Conservation (phyloP, 2,797 vertebrate species). For the Darevskia nairensis region DNA sequence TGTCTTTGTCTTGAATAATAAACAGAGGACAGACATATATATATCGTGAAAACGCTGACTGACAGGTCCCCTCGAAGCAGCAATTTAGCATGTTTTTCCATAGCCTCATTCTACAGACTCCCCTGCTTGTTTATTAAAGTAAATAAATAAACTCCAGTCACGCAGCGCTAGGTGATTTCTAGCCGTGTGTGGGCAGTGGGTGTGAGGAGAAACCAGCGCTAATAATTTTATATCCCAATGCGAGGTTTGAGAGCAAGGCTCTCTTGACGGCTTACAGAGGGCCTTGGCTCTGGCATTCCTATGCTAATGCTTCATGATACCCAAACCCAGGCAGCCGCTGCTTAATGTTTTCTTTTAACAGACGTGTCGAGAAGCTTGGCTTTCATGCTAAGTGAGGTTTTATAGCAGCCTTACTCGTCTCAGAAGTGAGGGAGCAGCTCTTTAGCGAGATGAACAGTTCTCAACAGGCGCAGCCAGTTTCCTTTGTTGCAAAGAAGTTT, state of each 20-base stretch:
- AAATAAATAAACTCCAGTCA: slow-evolving; percentile 70
- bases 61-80: slow-evolving; percentile 52
- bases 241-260: slow-evolving; percentile 12
- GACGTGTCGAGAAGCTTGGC: slow-evolving; percentile 8
- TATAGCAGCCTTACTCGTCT: slow-evolving; percentile 18
- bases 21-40: slow-evolving; percentile 58
- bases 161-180: slow-evolving; percentile 69
- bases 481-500: not conserved
- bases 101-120: slow-evolving; percentile 67
- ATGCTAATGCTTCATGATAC: slow-evolving; percentile 31
- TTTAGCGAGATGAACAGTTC: slow-evolving; percentile 3
- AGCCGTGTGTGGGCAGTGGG: slow-evolving; percentile 23
- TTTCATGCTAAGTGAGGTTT: slow-evolving; percentile 44
- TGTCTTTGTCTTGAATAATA: slow-evolving; percentile 65
- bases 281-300: slow-evolving; percentile 30
- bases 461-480: not conserved
- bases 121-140: slow-evolving; percentile 62
- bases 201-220: slow-evolving; percentile 52
- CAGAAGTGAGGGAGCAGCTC: slow-evolving; percentile 9
- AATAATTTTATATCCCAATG: slow-evolving; percentile 53
- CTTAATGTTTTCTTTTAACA: slow-evolving; percentile 38
- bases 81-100: slow-evolving; percentile 69
- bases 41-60: slow-evolving; percentile 43
- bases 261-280: slow-evolving; percentile 17
- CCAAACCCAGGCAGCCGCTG: not conserved